Evolutionary conservation across 2,888 invertebrate species (phyloP), one percentile per base, ranked within the genome.

Genomic region (Cabera pusaria): DNA sequence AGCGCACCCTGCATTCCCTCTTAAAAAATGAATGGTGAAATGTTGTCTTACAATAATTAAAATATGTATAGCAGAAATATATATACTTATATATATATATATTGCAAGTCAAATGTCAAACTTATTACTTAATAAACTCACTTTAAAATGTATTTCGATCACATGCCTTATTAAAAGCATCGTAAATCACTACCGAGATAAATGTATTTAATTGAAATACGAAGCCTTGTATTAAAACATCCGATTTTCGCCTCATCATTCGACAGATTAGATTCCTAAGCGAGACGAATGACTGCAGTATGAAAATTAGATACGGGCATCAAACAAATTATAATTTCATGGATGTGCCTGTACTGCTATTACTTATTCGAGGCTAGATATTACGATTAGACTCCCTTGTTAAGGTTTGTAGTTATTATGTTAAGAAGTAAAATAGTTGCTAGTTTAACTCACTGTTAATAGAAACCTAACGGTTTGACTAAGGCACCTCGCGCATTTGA

Each of bases 151-250:
- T 57, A 55, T 64, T 60, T 55, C 55, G 44, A 54, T 59, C 55
- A 42, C 44, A 37, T 35, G 46, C 41, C 29, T 27, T 46, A 42
- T 52, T 44, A 49, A 56, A 56, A 52, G 56, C 61, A 62, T 72
- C 72, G 70, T 77, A 68, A 83, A 85, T 82, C 76, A 79, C 75
- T 63, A 58, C 64, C 69, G 66, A 76, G 73, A 80, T 83, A 81
- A 81, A 79, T 76, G 74, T 63, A 67, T 75, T 76, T 75, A 73
- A 80, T 80, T 86, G 77, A 79, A 79, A 74, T 70, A 72, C 79
- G 79, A 74, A 80, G 77, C 72, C 25, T 23, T 43, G 23, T 70
- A 63, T 69, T 73, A 71, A 57, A 65, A 66, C 66, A 64, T 70
- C 65, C 57, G 69, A 63, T 69, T 80, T 77, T 65, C 69, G 86